Conservation (phyloP, 2,888 invertebrate species). For the Mesodorylaimus sp. region DNA sequence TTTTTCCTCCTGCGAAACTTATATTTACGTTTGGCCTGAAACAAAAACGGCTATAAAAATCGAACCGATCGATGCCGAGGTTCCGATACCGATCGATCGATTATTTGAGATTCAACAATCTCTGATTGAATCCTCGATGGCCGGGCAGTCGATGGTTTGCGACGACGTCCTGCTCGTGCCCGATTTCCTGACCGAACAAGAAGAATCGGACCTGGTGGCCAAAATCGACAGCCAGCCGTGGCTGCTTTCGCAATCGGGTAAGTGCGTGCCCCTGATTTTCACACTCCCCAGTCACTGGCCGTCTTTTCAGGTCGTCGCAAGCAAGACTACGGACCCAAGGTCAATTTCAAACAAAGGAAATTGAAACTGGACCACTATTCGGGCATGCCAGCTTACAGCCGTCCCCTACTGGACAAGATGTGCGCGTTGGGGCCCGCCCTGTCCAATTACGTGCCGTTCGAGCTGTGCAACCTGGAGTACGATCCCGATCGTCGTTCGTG, state of each 20-base stretch:
- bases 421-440: constrained; percentile 13
- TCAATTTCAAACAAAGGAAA: constrained; percentile 86
- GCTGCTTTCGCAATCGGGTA: constrained; percentile 80
- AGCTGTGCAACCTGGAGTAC: constrained; percentile 90
- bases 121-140: too few relatives aligned
- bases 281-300: too few relatives aligned
- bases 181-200: constrained; percentile 54
- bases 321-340: constrained; percentile 87
- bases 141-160: too few relatives aligned
- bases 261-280: too few relatives aligned
- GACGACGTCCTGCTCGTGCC: too few relatives aligned
- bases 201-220: constrained; percentile 47
- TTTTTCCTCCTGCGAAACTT: background rate
- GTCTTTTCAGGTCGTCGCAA: constrained; percentile 40
- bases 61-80: too few relatives aligned
- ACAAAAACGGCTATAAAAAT: constrained; percentile 2
- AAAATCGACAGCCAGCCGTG: constrained; percentile 61
- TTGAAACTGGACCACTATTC: constrained; percentile 54
- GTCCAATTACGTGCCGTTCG: constrained; percentile 33
- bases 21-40: constrained; percentile 7
- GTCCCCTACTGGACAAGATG: constrained; percentile 22
- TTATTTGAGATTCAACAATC: too few relatives aligned
- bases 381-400: constrained; percentile 56
- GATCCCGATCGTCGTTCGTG: constrained; percentile 50
- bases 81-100: too few relatives aligned